A percentile compares a stretch with the other conserved stretches of the same genome.
Conservation (phyloP, 2,113 vertebrate species). For the Nipponia nippon region DNA sequence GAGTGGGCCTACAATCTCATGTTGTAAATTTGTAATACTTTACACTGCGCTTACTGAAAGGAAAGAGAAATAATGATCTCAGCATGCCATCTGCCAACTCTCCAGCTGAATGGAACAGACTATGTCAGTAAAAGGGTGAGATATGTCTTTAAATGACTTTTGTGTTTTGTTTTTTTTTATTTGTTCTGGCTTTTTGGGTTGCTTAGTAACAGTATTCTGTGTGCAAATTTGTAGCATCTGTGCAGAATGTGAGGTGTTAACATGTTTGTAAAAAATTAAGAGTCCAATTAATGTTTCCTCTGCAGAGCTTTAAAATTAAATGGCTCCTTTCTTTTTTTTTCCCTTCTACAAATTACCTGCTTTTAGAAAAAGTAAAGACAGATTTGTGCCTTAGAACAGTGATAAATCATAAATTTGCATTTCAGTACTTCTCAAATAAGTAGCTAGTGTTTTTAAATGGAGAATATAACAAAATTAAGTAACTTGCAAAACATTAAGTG, state of each 20-base stretch:
- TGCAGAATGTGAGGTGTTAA: background rate
- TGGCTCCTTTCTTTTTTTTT: background rate
- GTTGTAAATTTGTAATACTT: background rate
- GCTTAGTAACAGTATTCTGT: background rate
- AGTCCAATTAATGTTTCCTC: background rate
- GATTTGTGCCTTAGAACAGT: background rate
- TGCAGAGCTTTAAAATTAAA: background rate
- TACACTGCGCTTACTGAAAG: background rate
- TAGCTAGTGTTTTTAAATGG: background rate
- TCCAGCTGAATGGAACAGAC: background rate
- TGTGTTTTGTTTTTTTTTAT: background rate
- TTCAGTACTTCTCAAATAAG: background rate
- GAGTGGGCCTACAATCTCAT: background rate
- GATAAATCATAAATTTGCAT: background rate
- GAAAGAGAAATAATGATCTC: conserved; percentile 1
- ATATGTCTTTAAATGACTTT: background rate
- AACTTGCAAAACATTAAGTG: background rate
- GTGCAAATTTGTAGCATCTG: background rate
- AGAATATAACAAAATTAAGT: background rate
- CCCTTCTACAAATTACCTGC: background rate
- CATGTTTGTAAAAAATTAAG: conserved; percentile 6
- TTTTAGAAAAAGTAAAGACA: background rate
- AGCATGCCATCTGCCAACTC: conserved; percentile 20
- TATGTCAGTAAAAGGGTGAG: background rate
- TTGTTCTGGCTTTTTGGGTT: background rate